Conservation (phyloP, 2,888 invertebrate genomes). For the Agrilus mali region DNA sequence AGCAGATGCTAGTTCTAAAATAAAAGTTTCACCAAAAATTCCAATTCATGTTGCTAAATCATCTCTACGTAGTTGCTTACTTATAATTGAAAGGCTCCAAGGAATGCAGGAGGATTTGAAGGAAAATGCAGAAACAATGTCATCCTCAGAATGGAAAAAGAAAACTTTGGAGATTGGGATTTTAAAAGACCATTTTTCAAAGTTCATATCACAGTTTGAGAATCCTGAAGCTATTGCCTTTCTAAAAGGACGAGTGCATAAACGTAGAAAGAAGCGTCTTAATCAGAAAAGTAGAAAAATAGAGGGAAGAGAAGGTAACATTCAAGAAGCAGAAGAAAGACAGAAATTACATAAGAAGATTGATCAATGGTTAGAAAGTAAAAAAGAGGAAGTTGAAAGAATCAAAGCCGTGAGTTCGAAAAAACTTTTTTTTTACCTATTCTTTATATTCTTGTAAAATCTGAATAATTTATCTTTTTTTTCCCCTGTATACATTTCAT, state of each 20-base stretch:
- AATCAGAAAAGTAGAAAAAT: slow-evolving; percentile 37
- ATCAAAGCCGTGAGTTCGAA: slow-evolving; percentile 39
- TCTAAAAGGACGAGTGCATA: slow-evolving; percentile 35
- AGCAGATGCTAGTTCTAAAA: slow-evolving; percentile 2
- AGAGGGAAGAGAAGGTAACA: slow-evolving; percentile 31
- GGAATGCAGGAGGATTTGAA: slow-evolving; percentile 33
- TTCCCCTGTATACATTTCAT: no score
- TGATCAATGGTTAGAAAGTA: slow-evolving; percentile 53
- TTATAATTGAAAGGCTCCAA: slow-evolving; percentile 29
- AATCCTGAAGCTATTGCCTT: slow-evolving; percentile 33
- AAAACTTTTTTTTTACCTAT: no score
- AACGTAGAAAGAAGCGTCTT: slow-evolving; percentile 35
- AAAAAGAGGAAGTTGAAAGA: slow-evolving; percentile 48
- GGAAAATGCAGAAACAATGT: slow-evolving; percentile 33
- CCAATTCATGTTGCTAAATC: slow-evolving; percentile 31
- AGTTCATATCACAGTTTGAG: slow-evolving; percentile 30
- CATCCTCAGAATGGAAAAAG: slow-evolving; percentile 43
- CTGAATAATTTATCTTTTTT: no score
- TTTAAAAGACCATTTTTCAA: slow-evolving; percentile 37
- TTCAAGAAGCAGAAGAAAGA: slow-evolving; percentile 27
- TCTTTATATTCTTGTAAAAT: no score
- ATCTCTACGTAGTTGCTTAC: slow-evolving; percentile 23
- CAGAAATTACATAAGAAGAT: slow-evolving; percentile 45
- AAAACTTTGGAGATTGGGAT: slow-evolving; percentile 38
- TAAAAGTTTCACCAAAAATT: slow-evolving; percentile 10